phyloP scores from a whole-genome alignment of 2,888 invertebrate genomes.

The Stenoptilia bipunctidactyla region DNA sequence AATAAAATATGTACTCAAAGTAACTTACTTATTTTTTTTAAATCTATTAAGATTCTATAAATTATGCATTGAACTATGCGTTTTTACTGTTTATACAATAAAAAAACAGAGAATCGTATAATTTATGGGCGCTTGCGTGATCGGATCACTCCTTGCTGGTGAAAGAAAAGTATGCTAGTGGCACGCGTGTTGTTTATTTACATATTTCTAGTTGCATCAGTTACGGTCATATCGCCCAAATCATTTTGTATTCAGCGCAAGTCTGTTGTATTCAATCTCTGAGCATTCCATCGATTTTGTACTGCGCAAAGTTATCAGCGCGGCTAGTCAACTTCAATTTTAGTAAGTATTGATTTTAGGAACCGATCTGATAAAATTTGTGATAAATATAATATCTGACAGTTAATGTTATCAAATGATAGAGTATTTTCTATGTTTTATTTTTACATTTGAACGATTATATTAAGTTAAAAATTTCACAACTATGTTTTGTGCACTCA shows the following conservation, averaged over 20 bases:
- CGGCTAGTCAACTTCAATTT: background rate
- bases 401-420: no score
- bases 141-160: constrained; percentile 11
- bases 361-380: no score
- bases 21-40: no score
- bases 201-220: constrained; percentile 22
- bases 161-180: constrained; percentile 12
- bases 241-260: constrained; percentile 11
- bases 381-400: no score
- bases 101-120: background rate
- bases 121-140: constrained; percentile 22
- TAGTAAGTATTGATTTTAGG: background rate
- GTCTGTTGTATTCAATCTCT: constrained; percentile 11
- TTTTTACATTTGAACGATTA: no score
- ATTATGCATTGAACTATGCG: no score
- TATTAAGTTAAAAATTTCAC: no score
- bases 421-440: no score
- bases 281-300: constrained; percentile 13
- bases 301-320: constrained; percentile 11
- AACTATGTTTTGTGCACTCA: no score
- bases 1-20: no score
- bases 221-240: constrained; percentile 4
- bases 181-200: constrained; percentile 39
- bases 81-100: no score
- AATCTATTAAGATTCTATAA: no score